Conservation (phyloP, 2,113 vertebrate genomes). For the Rhegmatorhina hoffmannsi region DNA sequence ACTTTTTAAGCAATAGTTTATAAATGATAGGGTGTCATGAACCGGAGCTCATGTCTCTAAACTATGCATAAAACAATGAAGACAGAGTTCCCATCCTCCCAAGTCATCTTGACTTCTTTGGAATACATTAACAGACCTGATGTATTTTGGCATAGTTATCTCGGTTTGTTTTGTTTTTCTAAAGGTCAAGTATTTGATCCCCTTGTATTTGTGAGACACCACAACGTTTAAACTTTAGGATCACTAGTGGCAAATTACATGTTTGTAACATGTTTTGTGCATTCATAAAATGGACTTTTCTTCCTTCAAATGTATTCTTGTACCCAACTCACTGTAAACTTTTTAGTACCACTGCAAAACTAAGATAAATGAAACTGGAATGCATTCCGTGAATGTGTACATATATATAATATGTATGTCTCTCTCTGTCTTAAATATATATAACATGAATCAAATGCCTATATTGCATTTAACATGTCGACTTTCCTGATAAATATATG, state of each 20-base stretch:
- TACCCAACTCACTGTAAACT: neutral
- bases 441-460: neutral
- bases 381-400: neutral
- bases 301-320: neutral
- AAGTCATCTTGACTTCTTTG: neutral
- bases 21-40: neutral
- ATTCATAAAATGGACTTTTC: neutral
- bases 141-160: neutral
- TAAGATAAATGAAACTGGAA: neutral
- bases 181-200: neutral
- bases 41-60: slow-evolving; percentile 15
- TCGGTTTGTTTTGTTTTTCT: neutral
- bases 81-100: neutral
- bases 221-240: neutral
- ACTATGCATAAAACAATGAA: neutral
- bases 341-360: neutral
- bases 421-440: neutral
- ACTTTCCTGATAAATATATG: neutral
- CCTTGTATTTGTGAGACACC: slow-evolving; percentile 50
- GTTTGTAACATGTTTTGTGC: neutral
- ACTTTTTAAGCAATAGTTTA: neutral
- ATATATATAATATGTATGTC: neutral
- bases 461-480: neutral
- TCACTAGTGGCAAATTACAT: neutral
- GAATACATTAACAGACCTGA: neutral